phyloP scores from a whole-genome alignment of 1,140 invertebrate genomes.

The Neuroterus valhalla region DNA sequence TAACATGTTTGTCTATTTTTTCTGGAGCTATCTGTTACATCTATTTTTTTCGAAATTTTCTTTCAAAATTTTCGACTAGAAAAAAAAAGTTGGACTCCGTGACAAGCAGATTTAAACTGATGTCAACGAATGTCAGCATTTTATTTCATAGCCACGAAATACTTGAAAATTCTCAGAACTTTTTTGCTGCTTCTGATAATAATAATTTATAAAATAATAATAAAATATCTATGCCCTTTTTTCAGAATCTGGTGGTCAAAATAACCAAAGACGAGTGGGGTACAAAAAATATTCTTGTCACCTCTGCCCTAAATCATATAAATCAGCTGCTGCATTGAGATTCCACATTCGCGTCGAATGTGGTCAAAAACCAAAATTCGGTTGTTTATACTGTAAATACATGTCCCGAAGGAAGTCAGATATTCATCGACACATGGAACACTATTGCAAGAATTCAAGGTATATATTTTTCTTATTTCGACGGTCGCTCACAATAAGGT shows the following conservation, averaged over 20 bases:
- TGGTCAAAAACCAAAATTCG: constrained; percentile 58
- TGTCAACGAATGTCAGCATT: too few relatives aligned
- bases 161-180: too few relatives aligned
- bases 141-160: too few relatives aligned
- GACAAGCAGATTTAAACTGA: too few relatives aligned
- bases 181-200: too few relatives aligned
- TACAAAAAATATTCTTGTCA: constrained; percentile 44
- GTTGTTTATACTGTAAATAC: constrained; percentile 55
- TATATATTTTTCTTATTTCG: constrained; percentile 21
- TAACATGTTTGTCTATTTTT: too few relatives aligned
- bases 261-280: background rate
- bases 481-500: too few relatives aligned
- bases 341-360: constrained; percentile 63
- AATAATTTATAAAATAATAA: constrained; percentile 6
- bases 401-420: constrained; percentile 50
- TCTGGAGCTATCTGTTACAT: too few relatives aligned
- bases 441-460: constrained; percentile 37
- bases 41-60: too few relatives aligned
- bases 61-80: too few relatives aligned
- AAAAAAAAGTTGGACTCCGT: too few relatives aligned
- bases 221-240: constrained; percentile 32
- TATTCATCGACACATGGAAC: constrained; percentile 56
- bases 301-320: constrained; percentile 63
- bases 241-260: constrained; percentile 35
- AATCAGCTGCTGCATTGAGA: constrained; percentile 61